phyloP scores from a whole-genome alignment of 2,113 vertebrate genomes.

The Melanerpes aurifrons region DNA sequence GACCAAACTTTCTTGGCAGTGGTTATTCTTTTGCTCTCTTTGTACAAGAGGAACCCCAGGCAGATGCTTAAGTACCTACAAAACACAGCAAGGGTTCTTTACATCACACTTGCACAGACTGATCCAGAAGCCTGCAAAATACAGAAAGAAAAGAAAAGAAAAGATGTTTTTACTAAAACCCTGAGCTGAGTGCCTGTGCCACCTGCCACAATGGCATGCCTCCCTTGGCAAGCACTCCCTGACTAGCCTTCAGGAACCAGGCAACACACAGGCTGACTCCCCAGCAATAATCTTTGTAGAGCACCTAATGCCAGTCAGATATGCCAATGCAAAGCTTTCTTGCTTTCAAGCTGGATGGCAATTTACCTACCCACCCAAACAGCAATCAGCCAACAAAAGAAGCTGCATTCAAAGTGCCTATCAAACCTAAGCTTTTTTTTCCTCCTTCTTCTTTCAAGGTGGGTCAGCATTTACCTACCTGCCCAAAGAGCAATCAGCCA shows the following conservation, averaged over 20 bases:
- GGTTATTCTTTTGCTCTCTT: neutral
- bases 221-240: neutral
- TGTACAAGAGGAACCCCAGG: neutral
- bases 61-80: neutral
- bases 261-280: neutral
- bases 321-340: neutral
- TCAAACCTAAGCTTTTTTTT: neutral
- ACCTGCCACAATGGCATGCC: neutral
- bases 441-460: neutral
- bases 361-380: neutral
- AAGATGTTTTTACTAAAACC: neutral
- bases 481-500: neutral
- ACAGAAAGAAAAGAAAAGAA: neutral
- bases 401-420: neutral
- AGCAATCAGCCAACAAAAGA: neutral
- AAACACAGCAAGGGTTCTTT: neutral
- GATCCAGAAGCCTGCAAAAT: neutral
- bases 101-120: neutral
- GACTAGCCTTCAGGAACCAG: neutral
- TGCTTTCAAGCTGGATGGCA: neutral
- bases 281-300: rapidly evolving
- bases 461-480: neutral
- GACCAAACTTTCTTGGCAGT: neutral
- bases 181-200: neutral
- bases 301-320: neutral